These are phyloP conservation scores for Cerceris ruficornis DNA, from an alignment of 2,888 invertebrate genomes.

Conservation along the genomic window DNA sequence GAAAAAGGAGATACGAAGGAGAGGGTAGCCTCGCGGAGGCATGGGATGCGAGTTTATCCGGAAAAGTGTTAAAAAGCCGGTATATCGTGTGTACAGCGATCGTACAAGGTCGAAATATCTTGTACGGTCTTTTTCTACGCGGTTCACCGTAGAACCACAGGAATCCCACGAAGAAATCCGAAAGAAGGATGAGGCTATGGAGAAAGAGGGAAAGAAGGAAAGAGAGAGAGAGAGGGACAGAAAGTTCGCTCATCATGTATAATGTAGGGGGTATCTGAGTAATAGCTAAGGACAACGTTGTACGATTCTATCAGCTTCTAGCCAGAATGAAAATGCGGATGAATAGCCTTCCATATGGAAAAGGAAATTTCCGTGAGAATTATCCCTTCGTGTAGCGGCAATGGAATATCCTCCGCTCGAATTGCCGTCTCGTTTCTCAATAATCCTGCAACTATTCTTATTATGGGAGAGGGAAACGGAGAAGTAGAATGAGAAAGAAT, in stretches of 20 bases:
- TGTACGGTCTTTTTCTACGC: slow-evolving; percentile 51
- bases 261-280: slow-evolving; percentile 48
- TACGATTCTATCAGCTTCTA: slow-evolving; percentile 40
- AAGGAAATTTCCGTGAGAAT: neutral
- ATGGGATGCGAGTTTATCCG: neutral
- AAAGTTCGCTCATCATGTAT: slow-evolving; percentile 24
- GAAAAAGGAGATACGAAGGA: too few relatives aligned
- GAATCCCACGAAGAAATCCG: slow-evolving; percentile 60
- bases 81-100: slow-evolving; percentile 48
- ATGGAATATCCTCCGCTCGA: neutral
- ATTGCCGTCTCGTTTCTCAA: neutral
- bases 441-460: neutral
- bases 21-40: too few relatives aligned
- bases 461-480: too few relatives aligned
- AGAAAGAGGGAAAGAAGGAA: slow-evolving; percentile 16
- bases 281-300: slow-evolving; percentile 48
- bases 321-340: slow-evolving; percentile 46
- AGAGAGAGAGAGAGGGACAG: neutral
- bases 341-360: neutral
- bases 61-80: slow-evolving; percentile 36
- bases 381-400: neutral
- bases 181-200: slow-evolving; percentile 27
- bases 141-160: slow-evolving; percentile 64
- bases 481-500: too few relatives aligned
- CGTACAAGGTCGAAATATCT: slow-evolving; percentile 57